Conservation (phyloP, 2,113 vertebrate genomes). For the Pterocles gutturalis region DNA sequence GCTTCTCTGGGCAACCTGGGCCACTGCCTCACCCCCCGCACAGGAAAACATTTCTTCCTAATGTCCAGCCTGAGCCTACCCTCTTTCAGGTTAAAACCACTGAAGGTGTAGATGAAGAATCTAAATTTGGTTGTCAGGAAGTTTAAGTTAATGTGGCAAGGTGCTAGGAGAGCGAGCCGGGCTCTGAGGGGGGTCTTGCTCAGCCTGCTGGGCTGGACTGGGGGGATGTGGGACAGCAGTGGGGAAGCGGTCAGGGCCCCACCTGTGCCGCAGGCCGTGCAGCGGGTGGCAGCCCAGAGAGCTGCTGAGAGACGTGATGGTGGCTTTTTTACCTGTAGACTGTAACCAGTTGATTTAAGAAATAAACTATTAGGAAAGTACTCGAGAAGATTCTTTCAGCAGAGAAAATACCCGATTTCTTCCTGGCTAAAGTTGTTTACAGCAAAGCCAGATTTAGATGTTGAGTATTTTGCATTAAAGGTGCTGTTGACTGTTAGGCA, state of each 20-base stretch:
- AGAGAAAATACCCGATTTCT: not conserved
- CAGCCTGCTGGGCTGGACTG: rapidly evolving
- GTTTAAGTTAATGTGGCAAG: rapidly evolving
- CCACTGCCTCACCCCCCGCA: not conserved
- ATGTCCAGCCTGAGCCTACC: too few species aligned
- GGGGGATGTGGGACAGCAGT: rapidly evolving
- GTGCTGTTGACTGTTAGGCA: not conserved
- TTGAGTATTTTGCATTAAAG: not conserved
- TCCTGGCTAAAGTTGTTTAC: not conserved
- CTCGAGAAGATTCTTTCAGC: not conserved
- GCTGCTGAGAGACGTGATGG: rapidly evolving
- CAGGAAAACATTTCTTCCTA: not conserved
- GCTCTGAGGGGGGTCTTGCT: too few species aligned
- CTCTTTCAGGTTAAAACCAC: not conserved
- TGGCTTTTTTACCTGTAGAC: not conserved
- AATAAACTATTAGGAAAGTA: not conserved
- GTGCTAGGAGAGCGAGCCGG: not conserved
- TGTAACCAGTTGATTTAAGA: not conserved
- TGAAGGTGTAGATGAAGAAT: not conserved
- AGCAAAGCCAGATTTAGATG: not conserved
- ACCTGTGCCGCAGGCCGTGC: rapidly evolving
- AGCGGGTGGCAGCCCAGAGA: rapidly evolving
- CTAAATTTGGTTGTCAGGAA: too few species aligned
- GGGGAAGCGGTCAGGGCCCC: too few species aligned
- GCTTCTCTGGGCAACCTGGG: too few species aligned